These are phyloP conservation scores for Felis catus DNA, from an alignment of 2,113 vertebrate species.

Conservation along the genomic window F.catus_Fca126_mat1.0 CM031415.1:11453001-11453500, in stretches of 20 bases:
- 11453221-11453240: background rate
- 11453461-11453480: background rate
- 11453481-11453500: background rate
- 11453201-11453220: background rate
- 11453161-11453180: background rate
- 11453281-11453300: background rate
- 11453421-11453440: background rate
- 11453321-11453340: background rate
- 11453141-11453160: background rate
- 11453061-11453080: background rate
- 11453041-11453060: background rate
- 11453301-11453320: background rate
- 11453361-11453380: background rate
- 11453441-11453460: background rate
- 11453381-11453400: background rate
- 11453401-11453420: background rate
- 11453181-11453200: background rate
- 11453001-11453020: background rate
- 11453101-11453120: conserved; percentile 7
- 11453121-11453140: background rate
- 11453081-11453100: background rate
- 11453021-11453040: background rate
- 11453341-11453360: background rate
- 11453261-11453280: background rate
- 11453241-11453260: background rate